phyloP scores from a whole-genome alignment of 2,113 vertebrate genomes.

The Lanius ludovicianus region DNA sequence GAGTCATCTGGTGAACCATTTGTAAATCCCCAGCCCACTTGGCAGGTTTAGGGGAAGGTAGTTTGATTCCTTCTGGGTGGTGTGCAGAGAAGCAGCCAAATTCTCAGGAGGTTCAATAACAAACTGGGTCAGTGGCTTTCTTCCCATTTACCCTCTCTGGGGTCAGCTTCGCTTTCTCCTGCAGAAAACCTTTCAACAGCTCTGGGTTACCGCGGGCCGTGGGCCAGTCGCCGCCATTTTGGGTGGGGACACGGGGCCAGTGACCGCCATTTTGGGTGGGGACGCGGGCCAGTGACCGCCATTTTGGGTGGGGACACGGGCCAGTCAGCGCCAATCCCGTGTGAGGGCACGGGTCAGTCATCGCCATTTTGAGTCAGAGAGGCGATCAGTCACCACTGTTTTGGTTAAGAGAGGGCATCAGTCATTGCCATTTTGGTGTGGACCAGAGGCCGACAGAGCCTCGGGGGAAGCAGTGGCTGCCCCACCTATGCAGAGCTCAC shows the following conservation, averaged over 20 bases:
- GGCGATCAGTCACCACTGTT: neutral
- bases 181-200: neutral
- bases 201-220: accelerated
- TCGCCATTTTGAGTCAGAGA: too few relatives aligned
- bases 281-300: accelerated
- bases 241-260: neutral
- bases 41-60: neutral
- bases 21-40: neutral
- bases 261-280: neutral
- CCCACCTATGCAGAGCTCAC: neutral
- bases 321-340: neutral
- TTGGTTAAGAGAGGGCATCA: accelerated
- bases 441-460: neutral
- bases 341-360: neutral
- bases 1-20: neutral
- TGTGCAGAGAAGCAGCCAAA: neutral
- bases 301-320: neutral
- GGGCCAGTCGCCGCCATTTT: neutral
- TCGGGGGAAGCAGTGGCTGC: neutral
- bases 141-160: neutral
- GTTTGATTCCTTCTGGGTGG: neutral
- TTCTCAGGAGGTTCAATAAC: neutral
- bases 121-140: neutral
- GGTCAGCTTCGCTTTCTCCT: neutral
- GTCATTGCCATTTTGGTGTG: accelerated